Evolutionary conservation across 2,888 invertebrate genomes (phyloP).

Genomic region (Caenorhabditis sp.): DNA sequence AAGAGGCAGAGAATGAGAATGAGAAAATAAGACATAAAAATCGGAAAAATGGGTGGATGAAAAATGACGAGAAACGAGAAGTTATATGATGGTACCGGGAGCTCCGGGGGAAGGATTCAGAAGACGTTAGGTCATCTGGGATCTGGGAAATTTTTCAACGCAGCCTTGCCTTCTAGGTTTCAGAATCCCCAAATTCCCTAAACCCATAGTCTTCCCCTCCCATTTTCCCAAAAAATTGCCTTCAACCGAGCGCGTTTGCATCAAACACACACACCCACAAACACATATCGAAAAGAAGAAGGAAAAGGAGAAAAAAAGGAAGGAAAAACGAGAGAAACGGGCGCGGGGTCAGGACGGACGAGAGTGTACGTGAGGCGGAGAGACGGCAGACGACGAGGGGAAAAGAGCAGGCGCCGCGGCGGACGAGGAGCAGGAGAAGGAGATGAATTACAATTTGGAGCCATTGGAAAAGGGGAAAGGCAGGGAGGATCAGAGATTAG

Average conservation of each 20-base stretch:
- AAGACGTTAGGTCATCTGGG: no score
- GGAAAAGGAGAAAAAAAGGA: conserved; percentile 1
- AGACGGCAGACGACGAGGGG: not conserved
- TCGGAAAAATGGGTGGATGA: no score
- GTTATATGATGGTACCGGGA: no score
- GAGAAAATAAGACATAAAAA: no score
- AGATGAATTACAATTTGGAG: not conserved
- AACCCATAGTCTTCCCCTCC: no score
- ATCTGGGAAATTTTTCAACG: no score
- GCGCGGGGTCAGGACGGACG: conserved; percentile 4
- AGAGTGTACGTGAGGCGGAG: not conserved
- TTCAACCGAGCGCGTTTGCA: not conserved
- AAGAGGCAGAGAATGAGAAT: conserved; percentile 13
- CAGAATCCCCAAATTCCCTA: no score
- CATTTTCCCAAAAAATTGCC: not conserved
- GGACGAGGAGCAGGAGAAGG: no score
- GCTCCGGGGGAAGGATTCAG: no score
- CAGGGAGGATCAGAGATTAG: no score
- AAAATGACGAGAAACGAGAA: no score
- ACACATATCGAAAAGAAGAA: not conserved
- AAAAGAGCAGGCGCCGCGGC: not conserved
- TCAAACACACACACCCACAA: not conserved
- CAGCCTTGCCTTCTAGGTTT: no score
- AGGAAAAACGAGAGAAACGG: not conserved
- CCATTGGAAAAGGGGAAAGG: not conserved